Base-by-base conservation (phyloP, 2,888 invertebrate genomes). In the Hipparchia semele region DNA sequence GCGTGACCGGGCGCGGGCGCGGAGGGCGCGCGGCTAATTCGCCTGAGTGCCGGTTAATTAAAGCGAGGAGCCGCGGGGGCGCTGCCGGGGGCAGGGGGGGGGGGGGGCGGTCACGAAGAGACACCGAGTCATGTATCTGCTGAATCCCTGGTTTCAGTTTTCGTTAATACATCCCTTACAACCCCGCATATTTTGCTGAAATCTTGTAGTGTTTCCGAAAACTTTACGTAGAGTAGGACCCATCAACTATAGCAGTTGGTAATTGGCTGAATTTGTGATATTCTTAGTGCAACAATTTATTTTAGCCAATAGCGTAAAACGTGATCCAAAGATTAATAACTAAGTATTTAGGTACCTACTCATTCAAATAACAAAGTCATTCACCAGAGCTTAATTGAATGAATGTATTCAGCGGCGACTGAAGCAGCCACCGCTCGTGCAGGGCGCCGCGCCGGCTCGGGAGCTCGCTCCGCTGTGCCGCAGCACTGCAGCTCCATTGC, bases 41-140 rank as follows among this genome's bases (percentile, higher is more conserved):
- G 58, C n/a, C 58, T 73, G 71, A 75, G 75, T 73, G 73, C 61
- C 67, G 67, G 9, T 71, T 75, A 73, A 75, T 73, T 73, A 75
- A 66, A 64, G 56, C 23, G 6, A 54, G 54, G 53, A 23, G 61
- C 49, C 23, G 49, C 39, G 23, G 23, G 23, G 23, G 39, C 39
- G 39, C 39, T 5, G 39, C 39, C 39, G 23, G 23, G 23, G 23
- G 23, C 23, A 23, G 23, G 23, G 23, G 23, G 23, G 23, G 23
- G 23, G 23, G 23, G 23, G 23, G 23, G 23, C 23, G 23, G 23
- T 23, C 23, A 23, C 23, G 23, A 23, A 39, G 39, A 2, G 1
- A 39, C 39, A 1, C 39, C 2, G 39, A 39, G 5, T 39, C 39
- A 39, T 39, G 39, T 39, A 39, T 23, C 23, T 23, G 23, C 39